Evolutionary conservation across 92 coral and sea anemone genomes (phyloP), one percentile per base, ranked within the genome.

Genomic region (Pocillopora grandis): DNA sequence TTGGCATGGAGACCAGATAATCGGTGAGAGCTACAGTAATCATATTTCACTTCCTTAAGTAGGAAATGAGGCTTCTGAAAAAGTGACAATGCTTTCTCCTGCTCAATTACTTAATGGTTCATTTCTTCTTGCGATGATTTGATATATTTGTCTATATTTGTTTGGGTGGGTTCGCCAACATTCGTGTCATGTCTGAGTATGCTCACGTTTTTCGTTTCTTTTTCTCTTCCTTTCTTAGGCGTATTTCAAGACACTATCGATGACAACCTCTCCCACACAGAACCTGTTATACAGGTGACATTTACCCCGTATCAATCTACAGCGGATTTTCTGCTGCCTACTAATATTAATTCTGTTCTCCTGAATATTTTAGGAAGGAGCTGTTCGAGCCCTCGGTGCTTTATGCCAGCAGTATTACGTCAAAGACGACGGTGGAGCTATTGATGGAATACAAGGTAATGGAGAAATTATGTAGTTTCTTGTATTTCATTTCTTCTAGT

Each of bases 301-400:
- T 66, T 20, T 1, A 68, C 57, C 62, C 60, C 36, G 19, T 60
- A 5, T 84, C 63, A 19, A 35, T 37, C 8, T 16, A 36, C 42
- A 3, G 11, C 2, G 52, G 52, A 42, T 42, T 3, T 42, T 42
- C 35, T 69, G 20, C 75, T 6, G 74, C 56, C 52, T 33, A 27
- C 31, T 35, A 35, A 35, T 42, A 70, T 70, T 70, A 12, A 70
- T 21, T 23, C 33, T 71, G 10, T 60, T 57, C n/a, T 58, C 17
- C 21, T 42, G 5, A 6, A 10, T 27, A 13, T 27, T 63, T 18
- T 71, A 95, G 98, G 97, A 94, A 58, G 89, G 84, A 58, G 98
- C 98, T 56, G 98, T 96, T 10, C 67, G 80, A 61, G 98, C 98
- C 36, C 77, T 96, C 62, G 90, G 95, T 71, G 95, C 95, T 6